A percentile compares a stretch with the other conserved stretches of the same genome.
phyloP scores from a whole-genome alignment of 2,888 invertebrate genomes.

The Coleophora flavipennella region DNA sequence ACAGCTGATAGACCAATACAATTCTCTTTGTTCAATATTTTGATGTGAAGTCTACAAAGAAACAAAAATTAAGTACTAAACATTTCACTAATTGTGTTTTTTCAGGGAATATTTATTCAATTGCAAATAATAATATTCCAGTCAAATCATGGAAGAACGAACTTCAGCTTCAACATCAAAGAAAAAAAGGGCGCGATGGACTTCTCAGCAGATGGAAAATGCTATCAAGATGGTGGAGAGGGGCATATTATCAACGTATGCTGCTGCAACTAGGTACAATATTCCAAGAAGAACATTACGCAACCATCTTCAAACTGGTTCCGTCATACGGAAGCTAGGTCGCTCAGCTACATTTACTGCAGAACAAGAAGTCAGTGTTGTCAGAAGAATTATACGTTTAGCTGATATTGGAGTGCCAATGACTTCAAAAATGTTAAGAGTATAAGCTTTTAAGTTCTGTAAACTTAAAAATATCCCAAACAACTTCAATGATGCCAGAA shows the following conservation, averaged over 20 bases:
- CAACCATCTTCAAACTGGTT: background rate
- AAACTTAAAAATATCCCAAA: conserved; percentile 19
- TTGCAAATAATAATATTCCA: too few relatives aligned
- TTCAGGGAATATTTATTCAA: too few relatives aligned
- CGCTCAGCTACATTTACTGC: conserved; percentile 12
- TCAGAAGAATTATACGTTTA: conserved; percentile 12
- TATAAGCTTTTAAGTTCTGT: conserved; percentile 17
- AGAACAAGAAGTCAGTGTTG: conserved; percentile 18
- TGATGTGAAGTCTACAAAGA: too few relatives aligned
- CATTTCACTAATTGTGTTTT: too few relatives aligned
- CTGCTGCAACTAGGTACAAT: conserved; percentile 11
- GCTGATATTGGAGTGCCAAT: conserved; percentile 6
- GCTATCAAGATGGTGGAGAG: conserved; percentile 8
- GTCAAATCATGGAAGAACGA: conserved; percentile 14
- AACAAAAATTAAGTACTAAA: too few relatives aligned
- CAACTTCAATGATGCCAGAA: conserved; percentile 11
- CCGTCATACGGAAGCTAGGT: background rate
- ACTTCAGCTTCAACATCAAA: conserved; percentile 13
- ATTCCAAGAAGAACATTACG: conserved; percentile 18
- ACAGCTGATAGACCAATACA: too few relatives aligned
- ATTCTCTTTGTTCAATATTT: too few relatives aligned
- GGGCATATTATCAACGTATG: background rate
- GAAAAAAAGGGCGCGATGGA: conserved; percentile 18
- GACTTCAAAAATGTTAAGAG: conserved; percentile 14
- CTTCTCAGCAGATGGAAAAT: conserved; percentile 14